phyloP scores from a whole-genome alignment of 2,888 invertebrate genomes.

The Lapara coniferarum region DNA sequence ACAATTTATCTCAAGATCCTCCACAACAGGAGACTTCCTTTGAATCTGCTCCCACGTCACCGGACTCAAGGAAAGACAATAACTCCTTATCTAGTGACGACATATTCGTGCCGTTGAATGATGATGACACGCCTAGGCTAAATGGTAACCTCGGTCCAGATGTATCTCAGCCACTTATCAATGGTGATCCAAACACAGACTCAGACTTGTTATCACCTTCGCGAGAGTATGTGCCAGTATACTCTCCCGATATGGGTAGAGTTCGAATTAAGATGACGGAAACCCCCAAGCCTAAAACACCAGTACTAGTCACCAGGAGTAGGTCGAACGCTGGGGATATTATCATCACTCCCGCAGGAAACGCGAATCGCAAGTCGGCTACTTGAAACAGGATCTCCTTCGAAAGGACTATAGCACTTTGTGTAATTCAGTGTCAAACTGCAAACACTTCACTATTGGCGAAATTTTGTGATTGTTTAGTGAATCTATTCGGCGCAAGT shows the following conservation, averaged over 20 bases:
- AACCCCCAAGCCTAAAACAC: slow-evolving; percentile 91
- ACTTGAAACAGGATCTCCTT: slow-evolving; percentile 67
- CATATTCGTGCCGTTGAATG: slow-evolving; percentile 75
- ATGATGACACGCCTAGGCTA: slow-evolving; percentile 73
- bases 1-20: slow-evolving; percentile 64
- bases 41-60: slow-evolving; percentile 69
- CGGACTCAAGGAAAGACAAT: slow-evolving; percentile 77
- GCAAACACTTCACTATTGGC: slow-evolving; percentile 80
- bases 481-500: slow-evolving; percentile 61
- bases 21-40: slow-evolving; percentile 70
- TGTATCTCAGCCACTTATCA: slow-evolving; percentile 78
- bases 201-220: slow-evolving; percentile 75
- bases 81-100: slow-evolving; percentile 77
- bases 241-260: slow-evolving; percentile 88
- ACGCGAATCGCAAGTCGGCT: slow-evolving; percentile 69
- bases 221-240: slow-evolving; percentile 79
- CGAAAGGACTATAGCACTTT: slow-evolving; percentile 62
- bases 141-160: slow-evolving; percentile 76
- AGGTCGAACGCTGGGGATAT: slow-evolving; percentile 90
- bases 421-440: slow-evolving; percentile 72
- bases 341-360: slow-evolving; percentile 86
- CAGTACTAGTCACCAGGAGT: slow-evolving; percentile 90
- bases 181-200: slow-evolving; percentile 71
- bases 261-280: slow-evolving; percentile 91
- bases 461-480: slow-evolving; percentile 77